Conservation (phyloP, 2,797 vertebrate genomes). For the Microhierax caerulescens region DNA sequence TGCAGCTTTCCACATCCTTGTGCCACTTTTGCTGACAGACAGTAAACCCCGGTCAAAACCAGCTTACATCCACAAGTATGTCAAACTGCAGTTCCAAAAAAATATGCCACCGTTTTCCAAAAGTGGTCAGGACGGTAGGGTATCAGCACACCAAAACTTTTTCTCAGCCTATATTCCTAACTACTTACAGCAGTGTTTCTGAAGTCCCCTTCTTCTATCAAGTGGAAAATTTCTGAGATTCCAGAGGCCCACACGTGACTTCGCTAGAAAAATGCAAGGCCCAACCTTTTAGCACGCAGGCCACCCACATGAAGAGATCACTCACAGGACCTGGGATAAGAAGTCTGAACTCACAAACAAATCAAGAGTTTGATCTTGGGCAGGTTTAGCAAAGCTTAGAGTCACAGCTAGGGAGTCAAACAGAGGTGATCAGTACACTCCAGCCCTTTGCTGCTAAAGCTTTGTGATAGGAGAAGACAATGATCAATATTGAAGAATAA, state of each 20-base stretch:
- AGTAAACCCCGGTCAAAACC: neutral
- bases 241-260: constrained; percentile 49
- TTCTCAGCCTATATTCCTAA: constrained; percentile 1
- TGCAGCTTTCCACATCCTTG: neutral
- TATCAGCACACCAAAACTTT: neutral
- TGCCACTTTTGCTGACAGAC: neutral
- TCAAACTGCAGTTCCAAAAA: neutral
- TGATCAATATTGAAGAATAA: neutral
- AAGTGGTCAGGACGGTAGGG: neutral
- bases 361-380: constrained; percentile 25
- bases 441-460: neutral
- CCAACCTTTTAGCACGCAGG: constrained; percentile 40
- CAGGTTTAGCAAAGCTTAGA: constrained; percentile 7
- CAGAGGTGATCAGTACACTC: neutral
- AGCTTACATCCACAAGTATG: neutral
- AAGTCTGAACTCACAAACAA: constrained; percentile 38
- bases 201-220: constrained; percentile 54
- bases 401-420: neutral
- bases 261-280: constrained; percentile 36
- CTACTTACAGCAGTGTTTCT: constrained; percentile 24
- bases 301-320: constrained; percentile 52
- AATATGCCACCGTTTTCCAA: neutral
- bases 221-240: constrained; percentile 68
- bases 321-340: constrained; percentile 36
- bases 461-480: neutral